Evolutionary conservation across 2,888 invertebrate genomes (phyloP).

Genomic region (Mycalesis mineus): DNA sequence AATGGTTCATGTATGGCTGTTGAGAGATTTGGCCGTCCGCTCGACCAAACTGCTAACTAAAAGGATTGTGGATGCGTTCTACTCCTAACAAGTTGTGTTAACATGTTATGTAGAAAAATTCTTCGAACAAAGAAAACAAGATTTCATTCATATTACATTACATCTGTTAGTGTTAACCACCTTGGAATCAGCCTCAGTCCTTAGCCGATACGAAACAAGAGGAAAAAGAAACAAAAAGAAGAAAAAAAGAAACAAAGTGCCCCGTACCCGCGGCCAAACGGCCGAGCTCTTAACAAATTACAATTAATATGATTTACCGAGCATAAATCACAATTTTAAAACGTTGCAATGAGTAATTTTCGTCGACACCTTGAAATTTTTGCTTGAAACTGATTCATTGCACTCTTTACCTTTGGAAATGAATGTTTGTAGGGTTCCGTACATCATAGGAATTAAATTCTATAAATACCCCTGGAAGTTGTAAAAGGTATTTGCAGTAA

Average conservation of each 20-base stretch:
- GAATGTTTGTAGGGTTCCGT: neutral
- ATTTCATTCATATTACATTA: neutral
- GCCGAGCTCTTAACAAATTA: constrained; percentile 51
- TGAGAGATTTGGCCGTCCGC: no score
- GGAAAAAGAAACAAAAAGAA: constrained; percentile 19
- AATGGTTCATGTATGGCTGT: no score
- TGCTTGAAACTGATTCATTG: constrained; percentile 16
- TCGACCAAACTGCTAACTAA: no score
- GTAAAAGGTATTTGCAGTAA: neutral
- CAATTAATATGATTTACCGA: constrained; percentile 67
- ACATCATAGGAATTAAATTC: no score
- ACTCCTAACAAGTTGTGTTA: no score
- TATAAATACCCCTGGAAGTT: no score
- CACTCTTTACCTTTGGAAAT: neutral
- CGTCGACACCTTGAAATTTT: constrained; percentile 18
- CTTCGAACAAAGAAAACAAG: neutral
- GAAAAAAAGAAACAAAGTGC: constrained; percentile 11
- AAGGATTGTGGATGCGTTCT: no score
- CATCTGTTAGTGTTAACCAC: neutral
- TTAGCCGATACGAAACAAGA: constrained; percentile 18
- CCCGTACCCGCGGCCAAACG: constrained; percentile 25
- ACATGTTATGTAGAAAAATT: no score
- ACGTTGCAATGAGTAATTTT: constrained; percentile 21
- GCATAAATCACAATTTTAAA: constrained; percentile 44
- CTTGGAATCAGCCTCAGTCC: neutral